A percentile compares a stretch with the other conserved stretches of the same genome.
phyloP scores from a whole-genome alignment of 2,797 vertebrate genomes.

The Cheracebus regulus region DNA sequence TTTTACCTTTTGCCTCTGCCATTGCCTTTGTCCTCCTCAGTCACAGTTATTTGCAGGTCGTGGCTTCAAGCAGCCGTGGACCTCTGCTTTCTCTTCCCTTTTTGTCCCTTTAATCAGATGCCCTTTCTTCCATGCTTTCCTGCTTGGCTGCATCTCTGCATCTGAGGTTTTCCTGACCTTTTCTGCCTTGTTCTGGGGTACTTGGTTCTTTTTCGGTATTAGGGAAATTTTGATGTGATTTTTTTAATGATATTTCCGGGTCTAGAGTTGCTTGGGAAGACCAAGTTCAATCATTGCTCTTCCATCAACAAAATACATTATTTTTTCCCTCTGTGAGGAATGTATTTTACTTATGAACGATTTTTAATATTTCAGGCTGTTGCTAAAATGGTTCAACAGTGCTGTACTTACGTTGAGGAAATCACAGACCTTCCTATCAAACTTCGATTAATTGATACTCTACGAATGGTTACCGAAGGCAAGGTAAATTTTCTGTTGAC shows the following conservation, averaged over 20 bases:
- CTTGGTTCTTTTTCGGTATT: neutral
- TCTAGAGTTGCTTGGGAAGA: neutral
- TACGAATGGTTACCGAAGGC: conserved; percentile 97
- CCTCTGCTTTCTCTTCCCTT: neutral
- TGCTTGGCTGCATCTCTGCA: neutral
- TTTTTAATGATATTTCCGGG: neutral
- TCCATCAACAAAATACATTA: neutral
- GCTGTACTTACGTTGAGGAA: conserved; percentile 95
- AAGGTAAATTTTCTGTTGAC: conserved; percentile 88
- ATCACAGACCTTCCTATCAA: conserved; percentile 94
- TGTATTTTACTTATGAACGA: conserved; percentile 43
- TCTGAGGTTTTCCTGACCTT: neutral
- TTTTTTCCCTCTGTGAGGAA: neutral
- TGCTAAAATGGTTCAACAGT: conserved; percentile 99
- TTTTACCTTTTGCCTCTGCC: neutral
- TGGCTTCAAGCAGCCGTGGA: neutral
- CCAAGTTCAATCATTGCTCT: neutral
- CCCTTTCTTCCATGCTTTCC: neutral
- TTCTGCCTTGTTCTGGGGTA: neutral
- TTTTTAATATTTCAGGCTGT: conserved; percentile 90
- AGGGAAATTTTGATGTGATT: neutral
- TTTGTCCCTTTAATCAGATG: neutral
- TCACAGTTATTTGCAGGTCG: neutral
- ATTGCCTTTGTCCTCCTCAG: neutral
- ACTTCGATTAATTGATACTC: conserved; percentile 95